Base-by-base conservation (phyloP, 1,140 invertebrate species). In the Formica exsecta region DNA sequence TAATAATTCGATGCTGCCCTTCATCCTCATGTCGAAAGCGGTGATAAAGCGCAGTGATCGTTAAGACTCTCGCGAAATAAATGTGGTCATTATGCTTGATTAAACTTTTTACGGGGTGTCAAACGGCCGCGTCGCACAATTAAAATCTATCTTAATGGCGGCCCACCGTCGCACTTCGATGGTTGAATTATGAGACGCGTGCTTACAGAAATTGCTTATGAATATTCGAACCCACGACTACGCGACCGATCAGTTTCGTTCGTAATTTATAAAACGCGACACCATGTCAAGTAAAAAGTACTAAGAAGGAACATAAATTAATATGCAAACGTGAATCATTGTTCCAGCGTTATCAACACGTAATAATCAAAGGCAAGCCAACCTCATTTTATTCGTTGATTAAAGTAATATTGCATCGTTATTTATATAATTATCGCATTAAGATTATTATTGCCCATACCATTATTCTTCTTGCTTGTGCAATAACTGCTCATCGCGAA, bases 101-200 rank as follows among this genome's bases (percentile, higher is more conserved):
- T 90, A 92, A 92, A 92, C 66, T 89, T 92, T 92, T 92, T 92
- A 92, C 74, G 86, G 87, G 89, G 86, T 92, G 91, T 92, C 92
- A 90, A 91, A 88, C 84, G 80, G 25, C 59, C 68, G 85, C 83
- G 71, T 87, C 75, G 81, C 86, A 79, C 87, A 87, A 92, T 92
- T 92, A 91, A 87, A 91, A 88, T 64, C 84, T 76, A 74, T 70
- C 83, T 74, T 75, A 71, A 61, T 64, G 61, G 68, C 77, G 25
- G 54, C 16, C 29, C 73, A 61, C 61, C 62, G 38, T 76, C 73
- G 76, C 70, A 73, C 76, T 74, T 62, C 71, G 76, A 75, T n/a
- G 44, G 32, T 16, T 70, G 61, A 86, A 73, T 86, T 86, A 44
- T 61, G n/a, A 36, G 41, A 54, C 59, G 19, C 38, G 41, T 19